Conservation (phyloP, 2,888 invertebrate species). For the Drosophila austrosaltans region DNA sequence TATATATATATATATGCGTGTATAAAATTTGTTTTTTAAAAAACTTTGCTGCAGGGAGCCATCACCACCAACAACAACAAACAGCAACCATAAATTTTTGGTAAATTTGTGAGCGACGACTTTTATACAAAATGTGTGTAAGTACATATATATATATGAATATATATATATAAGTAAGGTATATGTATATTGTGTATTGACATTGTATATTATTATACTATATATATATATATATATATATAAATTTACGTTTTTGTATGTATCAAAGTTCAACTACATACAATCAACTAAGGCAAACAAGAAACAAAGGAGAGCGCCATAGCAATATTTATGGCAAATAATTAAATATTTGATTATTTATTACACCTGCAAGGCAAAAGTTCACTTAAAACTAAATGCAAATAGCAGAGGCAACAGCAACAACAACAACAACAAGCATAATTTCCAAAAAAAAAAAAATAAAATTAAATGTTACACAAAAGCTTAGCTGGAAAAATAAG, state of each 20-base stretch:
- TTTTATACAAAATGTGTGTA: conserved; percentile 8
- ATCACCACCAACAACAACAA: conserved; percentile 16
- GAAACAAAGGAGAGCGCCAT: conserved; percentile 30
- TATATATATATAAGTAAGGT: neutral
- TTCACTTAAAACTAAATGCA: conserved; percentile 52
- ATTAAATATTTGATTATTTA: conserved; percentile 66
- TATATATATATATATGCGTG: neutral
- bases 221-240: neutral
- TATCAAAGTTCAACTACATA: conserved; percentile 13
- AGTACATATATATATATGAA: neutral
- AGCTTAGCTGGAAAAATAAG: conserved; percentile 50
- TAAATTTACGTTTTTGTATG: neutral
- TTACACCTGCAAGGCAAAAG: conserved; percentile 53
- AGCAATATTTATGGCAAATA: conserved; percentile 49
- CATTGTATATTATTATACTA: neutral
- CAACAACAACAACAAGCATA: neutral
- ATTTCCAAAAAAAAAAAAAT: neutral
- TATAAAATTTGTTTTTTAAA: neutral
- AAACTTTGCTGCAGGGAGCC: conserved; percentile 9
- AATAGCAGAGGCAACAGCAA: conserved; percentile 35
- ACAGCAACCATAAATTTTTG: neutral
- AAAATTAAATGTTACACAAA: conserved; percentile 41
- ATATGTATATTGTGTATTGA: neutral
- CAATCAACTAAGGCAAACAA: conserved; percentile 30
- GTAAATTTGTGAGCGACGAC: conserved; percentile 7